These are phyloP conservation scores for Ooceraea biroi DNA, from an alignment of 1,140 invertebrate species.

Conservation along the genomic window DNA sequence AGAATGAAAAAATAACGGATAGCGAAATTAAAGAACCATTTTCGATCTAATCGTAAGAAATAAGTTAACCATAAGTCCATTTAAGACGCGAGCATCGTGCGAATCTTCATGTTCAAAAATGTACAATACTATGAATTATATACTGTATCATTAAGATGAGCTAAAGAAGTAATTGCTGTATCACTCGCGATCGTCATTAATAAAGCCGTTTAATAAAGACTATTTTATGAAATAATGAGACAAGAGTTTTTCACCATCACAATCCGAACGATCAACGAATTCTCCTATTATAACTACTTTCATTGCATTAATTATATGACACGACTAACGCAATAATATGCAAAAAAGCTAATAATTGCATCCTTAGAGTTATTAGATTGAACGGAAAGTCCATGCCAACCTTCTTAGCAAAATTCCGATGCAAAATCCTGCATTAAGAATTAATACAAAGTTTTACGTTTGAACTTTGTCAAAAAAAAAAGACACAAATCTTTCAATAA, in stretches of 20 bases:
- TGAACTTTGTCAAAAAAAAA: too few relatives aligned
- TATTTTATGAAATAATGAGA: slow-evolving; percentile 30
- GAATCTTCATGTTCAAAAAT: neutral
- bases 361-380: too few relatives aligned
- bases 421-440: too few relatives aligned
- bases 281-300: neutral
- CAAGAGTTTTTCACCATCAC: neutral
- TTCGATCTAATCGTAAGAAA: too few relatives aligned
- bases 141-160: neutral
- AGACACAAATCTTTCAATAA: too few relatives aligned
- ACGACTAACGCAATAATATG: too few relatives aligned
- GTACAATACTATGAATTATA: neutral
- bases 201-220: slow-evolving; percentile 36
- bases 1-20: neutral
- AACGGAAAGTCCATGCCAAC: too few relatives aligned
- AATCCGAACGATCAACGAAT: neutral
- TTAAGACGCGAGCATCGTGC: neutral
- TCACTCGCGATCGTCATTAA: neutral
- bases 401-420: too few relatives aligned
- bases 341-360: slow-evolving; percentile 16
- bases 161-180: slow-evolving; percentile 24
- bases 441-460: too few relatives aligned
- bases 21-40: neutral
- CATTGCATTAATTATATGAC: too few relatives aligned
- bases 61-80: too few relatives aligned